phyloP scores from a whole-genome alignment of 2,113 vertebrate species.

The Mandrillus leucophaeus region DNA sequence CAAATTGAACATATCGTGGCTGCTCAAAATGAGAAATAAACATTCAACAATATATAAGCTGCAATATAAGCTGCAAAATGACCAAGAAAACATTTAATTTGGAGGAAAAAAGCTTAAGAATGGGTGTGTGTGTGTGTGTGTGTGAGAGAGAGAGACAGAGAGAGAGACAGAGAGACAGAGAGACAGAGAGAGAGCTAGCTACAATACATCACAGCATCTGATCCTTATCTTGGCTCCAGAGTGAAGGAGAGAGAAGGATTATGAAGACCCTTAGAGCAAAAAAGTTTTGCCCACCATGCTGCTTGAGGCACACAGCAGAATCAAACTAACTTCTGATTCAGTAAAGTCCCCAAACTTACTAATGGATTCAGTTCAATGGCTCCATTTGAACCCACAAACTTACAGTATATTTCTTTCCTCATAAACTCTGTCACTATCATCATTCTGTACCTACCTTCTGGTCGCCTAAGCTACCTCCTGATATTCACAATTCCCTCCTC shows the following conservation, averaged over 20 bases:
- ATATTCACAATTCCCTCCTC: not conserved
- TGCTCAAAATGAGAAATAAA: conserved; percentile 28
- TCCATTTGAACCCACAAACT: not conserved
- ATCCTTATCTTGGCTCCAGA: not conserved
- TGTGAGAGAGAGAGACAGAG: too few species aligned
- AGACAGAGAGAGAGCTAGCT: not conserved
- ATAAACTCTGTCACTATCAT: not conserved
- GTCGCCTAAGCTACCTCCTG: not conserved
- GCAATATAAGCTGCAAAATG: not conserved
- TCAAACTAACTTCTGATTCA: not conserved
- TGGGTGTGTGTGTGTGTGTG: not conserved
- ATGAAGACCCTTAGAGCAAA: not conserved
- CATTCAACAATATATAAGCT: conserved; percentile 26
- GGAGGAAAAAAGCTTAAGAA: not conserved
- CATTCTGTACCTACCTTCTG: not conserved
- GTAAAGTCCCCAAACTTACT: not conserved
- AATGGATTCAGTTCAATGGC: not conserved
- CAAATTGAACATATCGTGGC: not conserved
- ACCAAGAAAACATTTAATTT: conserved; percentile 64
- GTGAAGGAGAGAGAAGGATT: not conserved
- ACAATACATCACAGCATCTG: not conserved
- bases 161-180: not conserved
- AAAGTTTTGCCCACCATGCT: not conserved
- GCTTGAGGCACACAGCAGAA: not conserved
- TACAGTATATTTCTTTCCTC: not conserved